phyloP scores from a whole-genome alignment of 2,113 vertebrate genomes.

The Ascaphus truei region DNA sequence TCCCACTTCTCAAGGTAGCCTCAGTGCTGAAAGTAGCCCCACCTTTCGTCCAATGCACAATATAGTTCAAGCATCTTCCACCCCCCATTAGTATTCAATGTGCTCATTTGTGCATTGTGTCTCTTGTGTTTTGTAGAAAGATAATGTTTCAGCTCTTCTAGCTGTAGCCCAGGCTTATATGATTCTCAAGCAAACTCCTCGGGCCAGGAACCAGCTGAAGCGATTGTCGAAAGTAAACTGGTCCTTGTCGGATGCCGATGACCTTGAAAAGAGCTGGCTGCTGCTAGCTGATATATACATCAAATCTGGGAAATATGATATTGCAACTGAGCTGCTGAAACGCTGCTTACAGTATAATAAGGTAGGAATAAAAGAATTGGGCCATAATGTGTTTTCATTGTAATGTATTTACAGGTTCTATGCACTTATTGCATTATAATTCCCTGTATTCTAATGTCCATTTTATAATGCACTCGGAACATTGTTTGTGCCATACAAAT shows the following conservation, averaged over 20 bases:
- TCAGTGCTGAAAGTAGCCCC: too few relatives aligned
- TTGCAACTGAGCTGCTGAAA: slow-evolving; percentile 54
- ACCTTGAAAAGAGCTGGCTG: slow-evolving; percentile 58
- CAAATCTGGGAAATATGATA: slow-evolving; percentile 59
- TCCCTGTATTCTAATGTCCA: too few relatives aligned
- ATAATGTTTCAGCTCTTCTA: slow-evolving; percentile 45
- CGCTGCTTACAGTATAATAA: slow-evolving; percentile 63
- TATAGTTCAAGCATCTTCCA: too few relatives aligned
- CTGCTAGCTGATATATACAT: slow-evolving; percentile 67
- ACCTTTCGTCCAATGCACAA: too few relatives aligned
- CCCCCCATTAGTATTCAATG: too few relatives aligned
- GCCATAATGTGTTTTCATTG: too few relatives aligned
- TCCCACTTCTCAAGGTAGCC: too few relatives aligned
- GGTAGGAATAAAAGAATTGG: slow-evolving; percentile 47
- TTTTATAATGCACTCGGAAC: too few relatives aligned
- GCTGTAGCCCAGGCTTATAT: slow-evolving; percentile 48
- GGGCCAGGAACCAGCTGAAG: slow-evolving; percentile 62
- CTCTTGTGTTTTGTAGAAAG: slow-evolving; percentile 37
- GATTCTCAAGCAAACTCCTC: slow-evolving; percentile 53
- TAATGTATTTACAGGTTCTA: too few relatives aligned
- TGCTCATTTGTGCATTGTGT: too few relatives aligned
- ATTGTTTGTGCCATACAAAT: too few relatives aligned
- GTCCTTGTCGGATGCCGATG: slow-evolving; percentile 45
- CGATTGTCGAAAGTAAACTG: slow-evolving; percentile 49
- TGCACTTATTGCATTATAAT: too few relatives aligned